These are phyloP conservation scores for Drosophila tanythrix DNA, from an alignment of 2,888 invertebrate species.

Conservation along the genomic window DNA sequence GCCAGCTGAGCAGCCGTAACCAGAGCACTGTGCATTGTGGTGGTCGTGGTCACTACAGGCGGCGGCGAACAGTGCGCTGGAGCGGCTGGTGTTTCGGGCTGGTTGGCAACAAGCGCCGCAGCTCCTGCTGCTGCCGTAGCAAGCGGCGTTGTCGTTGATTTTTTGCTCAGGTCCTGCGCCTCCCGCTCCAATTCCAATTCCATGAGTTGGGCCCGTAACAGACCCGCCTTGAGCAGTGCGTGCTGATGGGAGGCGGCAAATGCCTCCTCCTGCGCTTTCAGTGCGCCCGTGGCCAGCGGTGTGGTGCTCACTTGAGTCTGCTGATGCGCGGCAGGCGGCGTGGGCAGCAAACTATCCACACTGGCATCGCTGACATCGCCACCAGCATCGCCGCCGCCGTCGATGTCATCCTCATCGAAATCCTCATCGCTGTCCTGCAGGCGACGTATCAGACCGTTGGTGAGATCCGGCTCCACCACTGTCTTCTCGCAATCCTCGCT, in stretches of 20 bases:
- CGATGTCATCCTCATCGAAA: constrained; percentile 83
- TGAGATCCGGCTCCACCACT: constrained; percentile 84
- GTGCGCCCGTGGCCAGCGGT: constrained; percentile 61
- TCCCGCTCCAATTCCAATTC: constrained; percentile 75
- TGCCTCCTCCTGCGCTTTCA: constrained; percentile 65
- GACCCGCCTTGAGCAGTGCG: constrained; percentile 62
- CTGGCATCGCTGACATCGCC: constrained; percentile 57
- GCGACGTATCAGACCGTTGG: constrained; percentile 83
- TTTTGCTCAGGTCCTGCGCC: constrained; percentile 80
- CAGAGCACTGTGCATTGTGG: constrained; percentile 51
- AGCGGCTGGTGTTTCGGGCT: constrained; percentile 16
- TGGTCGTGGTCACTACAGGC: constrained; percentile 62
- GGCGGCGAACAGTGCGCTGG: constrained; percentile 63
- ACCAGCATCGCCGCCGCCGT: constrained; percentile 73
- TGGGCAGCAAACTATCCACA: constrained; percentile 58
- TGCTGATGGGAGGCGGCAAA: constrained; percentile 64
- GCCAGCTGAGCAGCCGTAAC: constrained; percentile 51
- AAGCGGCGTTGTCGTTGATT: constrained; percentile 50
- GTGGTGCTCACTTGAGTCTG: constrained; percentile 73
- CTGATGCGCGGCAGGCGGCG: constrained; percentile 72
- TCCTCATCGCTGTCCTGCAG: constrained; percentile 84
- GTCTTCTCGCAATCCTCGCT: constrained; percentile 83
- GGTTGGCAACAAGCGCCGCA: constrained; percentile 1
- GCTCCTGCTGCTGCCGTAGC: constrained; percentile 9
- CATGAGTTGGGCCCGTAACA: constrained; percentile 67